Percentiles rank a stretch among this genome's conserved stretches.
Evolutionary conservation across 1,140 invertebrate species (phyloP).

Genomic region (Potamilus streckersoni): DNA sequence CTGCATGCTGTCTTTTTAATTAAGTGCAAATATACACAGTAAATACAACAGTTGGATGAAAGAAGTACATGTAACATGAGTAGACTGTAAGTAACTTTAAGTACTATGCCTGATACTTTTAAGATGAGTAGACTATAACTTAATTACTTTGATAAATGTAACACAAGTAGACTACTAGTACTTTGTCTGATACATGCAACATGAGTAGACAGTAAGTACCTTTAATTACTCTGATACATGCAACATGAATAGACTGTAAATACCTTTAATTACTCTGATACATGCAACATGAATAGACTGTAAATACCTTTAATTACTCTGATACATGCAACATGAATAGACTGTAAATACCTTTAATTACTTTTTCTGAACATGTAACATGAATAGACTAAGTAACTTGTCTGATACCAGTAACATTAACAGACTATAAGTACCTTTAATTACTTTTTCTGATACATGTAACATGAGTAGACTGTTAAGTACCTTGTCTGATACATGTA

Average conservation of each 20-base stretch:
- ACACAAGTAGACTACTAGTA: slow-evolving; percentile 22
- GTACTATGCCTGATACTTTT: slow-evolving; percentile 48
- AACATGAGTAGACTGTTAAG: background rate
- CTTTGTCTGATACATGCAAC: slow-evolving; percentile 53
- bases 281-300: background rate
- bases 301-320: too few relatives aligned
- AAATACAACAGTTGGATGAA: too few relatives aligned
- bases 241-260: background rate
- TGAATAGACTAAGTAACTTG: background rate
- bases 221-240: background rate
- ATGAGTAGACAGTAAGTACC: background rate
- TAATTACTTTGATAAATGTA: slow-evolving; percentile 60
- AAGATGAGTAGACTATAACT: slow-evolving; percentile 53
- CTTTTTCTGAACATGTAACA: background rate
- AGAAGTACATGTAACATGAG: background rate
- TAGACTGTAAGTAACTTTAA: slow-evolving; percentile 67
- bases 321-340: background rate
- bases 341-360: background rate
- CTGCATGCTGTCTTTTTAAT: too few relatives aligned
- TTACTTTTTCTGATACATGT: background rate
- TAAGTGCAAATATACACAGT: too few relatives aligned
- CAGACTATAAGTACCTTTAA: too few relatives aligned
- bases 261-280: background rate
- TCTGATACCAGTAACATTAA: background rate
- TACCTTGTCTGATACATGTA: background rate